Evolutionary conservation across 1,140 invertebrate species (phyloP).

Genomic region (Holcopasites calliopsidis): DNA sequence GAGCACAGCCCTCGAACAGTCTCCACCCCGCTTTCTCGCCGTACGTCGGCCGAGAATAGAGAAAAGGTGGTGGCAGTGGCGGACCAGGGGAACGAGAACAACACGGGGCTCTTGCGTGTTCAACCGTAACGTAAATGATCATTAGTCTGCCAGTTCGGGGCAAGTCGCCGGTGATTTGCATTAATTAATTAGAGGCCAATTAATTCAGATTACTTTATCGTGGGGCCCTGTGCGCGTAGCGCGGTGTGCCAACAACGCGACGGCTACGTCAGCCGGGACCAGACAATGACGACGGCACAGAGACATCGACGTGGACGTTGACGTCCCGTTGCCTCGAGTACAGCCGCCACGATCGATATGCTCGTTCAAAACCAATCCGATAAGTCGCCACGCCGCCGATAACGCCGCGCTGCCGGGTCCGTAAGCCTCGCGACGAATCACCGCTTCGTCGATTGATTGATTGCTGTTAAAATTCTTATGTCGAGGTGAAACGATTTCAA

Average conservation of each 20-base stretch:
- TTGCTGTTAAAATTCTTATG: not conserved
- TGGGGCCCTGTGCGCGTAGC: conserved; percentile 36
- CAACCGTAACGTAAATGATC: conserved; percentile 52
- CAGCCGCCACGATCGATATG: conserved; percentile 45
- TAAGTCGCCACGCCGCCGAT: conserved; percentile 49
- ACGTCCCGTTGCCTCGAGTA: conserved; percentile 48
- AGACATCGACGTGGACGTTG: conserved; percentile 47
- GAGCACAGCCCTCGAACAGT: conserved; percentile 15
- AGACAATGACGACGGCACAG: conserved; percentile 43
- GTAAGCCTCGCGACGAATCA: conserved; percentile 2
- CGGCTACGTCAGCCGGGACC: conserved; percentile 30
- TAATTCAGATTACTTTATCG: conserved; percentile 68
- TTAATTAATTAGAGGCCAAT: conserved; percentile 64
- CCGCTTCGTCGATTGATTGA: not conserved
- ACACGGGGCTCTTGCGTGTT: conserved; percentile 25
- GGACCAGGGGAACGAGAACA: conserved; percentile 37
- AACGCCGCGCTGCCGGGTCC: conserved; percentile 8
- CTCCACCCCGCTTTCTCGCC: not conserved
- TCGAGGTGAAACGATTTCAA: not conserved
- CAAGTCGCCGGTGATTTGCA: conserved; percentile 51
- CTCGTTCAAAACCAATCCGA: conserved; percentile 58
- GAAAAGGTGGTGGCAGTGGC: not conserved
- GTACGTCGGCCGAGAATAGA: not conserved
- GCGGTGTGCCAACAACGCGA: conserved; percentile 29
- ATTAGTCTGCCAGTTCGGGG: conserved; percentile 44